phyloP scores from a whole-genome alignment of 2,113 vertebrate genomes.

The Melanerpes aurifrons region DNA sequence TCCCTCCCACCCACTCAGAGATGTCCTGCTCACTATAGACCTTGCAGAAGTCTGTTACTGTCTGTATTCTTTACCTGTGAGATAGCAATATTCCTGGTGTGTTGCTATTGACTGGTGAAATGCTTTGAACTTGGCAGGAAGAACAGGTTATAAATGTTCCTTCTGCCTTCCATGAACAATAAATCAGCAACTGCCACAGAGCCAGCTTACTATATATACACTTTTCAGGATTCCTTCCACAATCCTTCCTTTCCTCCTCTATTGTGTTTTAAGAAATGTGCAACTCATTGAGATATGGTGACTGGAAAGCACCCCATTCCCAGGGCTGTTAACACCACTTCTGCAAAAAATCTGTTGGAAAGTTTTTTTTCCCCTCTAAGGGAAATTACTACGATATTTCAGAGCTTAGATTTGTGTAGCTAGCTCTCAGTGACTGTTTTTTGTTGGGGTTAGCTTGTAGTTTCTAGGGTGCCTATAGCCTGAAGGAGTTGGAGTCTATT shows the following conservation, averaged over 20 bases:
- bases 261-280: slow-evolving; percentile 31
- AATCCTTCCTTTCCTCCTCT: neutral
- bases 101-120: slow-evolving; percentile 21
- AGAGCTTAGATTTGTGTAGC: neutral
- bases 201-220: neutral
- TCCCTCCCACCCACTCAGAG: neutral
- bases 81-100: neutral
- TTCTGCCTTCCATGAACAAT: slow-evolving; percentile 11
- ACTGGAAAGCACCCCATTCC: neutral
- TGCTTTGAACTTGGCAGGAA: slow-evolving; percentile 21
- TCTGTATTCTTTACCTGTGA: neutral
- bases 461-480: neutral
- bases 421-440: neutral
- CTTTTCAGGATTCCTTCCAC: slow-evolving; percentile 25
- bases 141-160: neutral
- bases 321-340: neutral
- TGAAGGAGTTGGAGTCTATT: neutral
- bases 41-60: neutral
- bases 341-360: neutral
- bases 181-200: neutral
- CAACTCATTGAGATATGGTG: neutral
- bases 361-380: neutral
- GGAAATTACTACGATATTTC: neutral
- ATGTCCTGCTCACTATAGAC: neutral
- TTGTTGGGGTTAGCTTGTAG: neutral